Percentiles rank a stretch among this genome's conserved stretches.
phyloP scores from a whole-genome alignment of 2,797 vertebrate species.

The Poeciliopsis gracilis region DNA sequence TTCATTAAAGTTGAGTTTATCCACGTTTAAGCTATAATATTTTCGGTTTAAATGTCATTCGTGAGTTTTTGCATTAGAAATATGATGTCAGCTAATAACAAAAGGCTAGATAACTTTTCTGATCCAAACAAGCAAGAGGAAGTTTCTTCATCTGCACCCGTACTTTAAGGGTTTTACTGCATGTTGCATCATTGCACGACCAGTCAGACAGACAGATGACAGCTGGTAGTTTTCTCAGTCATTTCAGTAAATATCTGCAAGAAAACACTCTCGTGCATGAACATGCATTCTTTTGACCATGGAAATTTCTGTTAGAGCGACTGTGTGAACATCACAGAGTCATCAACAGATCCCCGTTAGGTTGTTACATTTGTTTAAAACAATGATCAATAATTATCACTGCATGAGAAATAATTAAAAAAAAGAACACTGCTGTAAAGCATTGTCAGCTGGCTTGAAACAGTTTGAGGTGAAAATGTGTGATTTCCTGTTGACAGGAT shows the following conservation, averaged over 20 bases:
- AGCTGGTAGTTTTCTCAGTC: constrained; percentile 6
- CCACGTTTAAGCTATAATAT: background rate
- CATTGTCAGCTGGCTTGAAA: background rate
- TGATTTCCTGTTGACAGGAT: background rate
- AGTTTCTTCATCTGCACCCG: too few species aligned
- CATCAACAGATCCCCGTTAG: background rate
- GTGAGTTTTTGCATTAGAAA: background rate
- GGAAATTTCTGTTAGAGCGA: background rate
- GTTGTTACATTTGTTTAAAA: background rate
- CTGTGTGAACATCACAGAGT: background rate
- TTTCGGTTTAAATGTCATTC: background rate
- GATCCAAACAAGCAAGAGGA: background rate
- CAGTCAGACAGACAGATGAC: background rate
- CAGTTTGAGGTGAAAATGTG: background rate
- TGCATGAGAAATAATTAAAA: background rate
- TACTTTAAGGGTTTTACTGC: background rate
- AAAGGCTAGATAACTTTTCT: background rate
- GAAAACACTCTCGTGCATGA: background rate
- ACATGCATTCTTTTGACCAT: background rate
- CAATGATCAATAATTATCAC: background rate
- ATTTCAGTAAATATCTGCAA: background rate
- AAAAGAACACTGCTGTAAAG: background rate
- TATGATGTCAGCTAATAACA: background rate
- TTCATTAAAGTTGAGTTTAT: background rate
- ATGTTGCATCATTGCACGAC: background rate